These are phyloP conservation scores for Xestoiulus laeticollis DNA, from an alignment of 2,888 invertebrate species.

Conservation along the genomic window DNA sequence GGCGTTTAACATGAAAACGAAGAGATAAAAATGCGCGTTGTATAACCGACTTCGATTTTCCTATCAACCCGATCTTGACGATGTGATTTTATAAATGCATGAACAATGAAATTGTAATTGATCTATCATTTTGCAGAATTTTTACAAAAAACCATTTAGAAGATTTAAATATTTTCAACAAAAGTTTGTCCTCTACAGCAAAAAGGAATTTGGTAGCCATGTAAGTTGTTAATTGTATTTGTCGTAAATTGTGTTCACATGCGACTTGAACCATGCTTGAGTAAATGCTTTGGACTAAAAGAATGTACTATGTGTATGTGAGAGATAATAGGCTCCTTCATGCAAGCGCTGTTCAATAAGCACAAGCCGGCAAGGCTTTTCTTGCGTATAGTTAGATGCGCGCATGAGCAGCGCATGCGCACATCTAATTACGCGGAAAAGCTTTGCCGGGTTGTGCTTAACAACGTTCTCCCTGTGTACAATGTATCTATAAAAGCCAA, in stretches of 20 bases:
- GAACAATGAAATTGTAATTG: background rate
- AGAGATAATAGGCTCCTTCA: too few species aligned
- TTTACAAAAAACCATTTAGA: constrained; percentile 28
- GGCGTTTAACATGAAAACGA: background rate
- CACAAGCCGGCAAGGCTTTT: too few species aligned
- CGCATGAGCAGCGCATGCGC: too few species aligned
- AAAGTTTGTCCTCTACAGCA: background rate
- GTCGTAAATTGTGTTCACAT: background rate
- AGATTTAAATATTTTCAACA: background rate
- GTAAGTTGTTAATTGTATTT: background rate
- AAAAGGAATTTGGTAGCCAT: background rate
- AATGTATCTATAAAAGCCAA: too few species aligned
- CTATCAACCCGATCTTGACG: background rate
- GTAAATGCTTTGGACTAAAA: background rate
- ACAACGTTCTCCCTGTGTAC: too few species aligned
- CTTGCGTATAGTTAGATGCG: too few species aligned
- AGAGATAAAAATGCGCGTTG: too few species aligned
- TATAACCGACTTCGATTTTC: too few species aligned
- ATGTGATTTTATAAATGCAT: background rate
- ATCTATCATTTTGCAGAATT: background rate
- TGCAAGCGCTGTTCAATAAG: too few species aligned
- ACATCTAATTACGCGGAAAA: too few species aligned
- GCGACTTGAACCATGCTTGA: background rate
- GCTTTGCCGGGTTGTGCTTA: too few species aligned
- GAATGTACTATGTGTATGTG: too few species aligned